Evolutionary conservation across 2,888 invertebrate species (phyloP), one percentile per base, ranked within the genome.

Genomic region (Vesta saturnalis): DNA sequence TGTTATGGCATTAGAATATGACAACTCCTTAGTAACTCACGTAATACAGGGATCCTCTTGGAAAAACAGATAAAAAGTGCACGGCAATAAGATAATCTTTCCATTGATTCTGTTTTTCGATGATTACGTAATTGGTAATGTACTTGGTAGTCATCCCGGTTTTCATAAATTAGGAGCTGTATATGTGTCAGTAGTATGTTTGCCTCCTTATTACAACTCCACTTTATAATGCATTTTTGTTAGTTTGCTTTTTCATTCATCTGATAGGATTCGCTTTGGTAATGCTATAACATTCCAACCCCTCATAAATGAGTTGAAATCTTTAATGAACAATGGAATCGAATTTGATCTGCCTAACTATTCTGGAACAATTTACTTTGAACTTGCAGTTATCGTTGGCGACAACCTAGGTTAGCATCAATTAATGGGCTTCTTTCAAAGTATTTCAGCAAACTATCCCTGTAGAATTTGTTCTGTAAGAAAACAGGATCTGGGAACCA

Each of bases 381-480:
- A 73, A 14, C 55, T 76, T 16, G 71, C 61, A 18, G 52, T 73
- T 56, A 67, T 76, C 39, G 8, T 72, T 18, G 74, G 73, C 0
- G 75, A 74, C 65, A 74, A 76, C 60, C 63, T 74, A n/a, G 74
- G 72, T 12, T 21, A 73, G 19, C 74, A 74, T 66, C 67, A 64
- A 39, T 55, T 75, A 56, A 56, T 76, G 19, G 62, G 61, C 39
- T 76, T 74, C 60, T 64, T 4, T 22, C 63, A 71, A 67, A 73
- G 72, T 16, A 75, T 76, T 69, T 66, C 61, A 1, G 58, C 59
- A 43, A 70, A 66, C 46, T 73, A 43, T 71, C 70, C 30, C 61
- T 75, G 76, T 60, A 64, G 74, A 66, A 19, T 73, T 49, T 76
- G 73, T 60, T 71, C 64, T 12, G 23, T 52, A 18, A 19, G 21